A percentile compares a stretch with the other conserved stretches of the same genome.
phyloP scores from a whole-genome alignment of 1,140 invertebrate species.

The Tribolium castaneum region DNA sequence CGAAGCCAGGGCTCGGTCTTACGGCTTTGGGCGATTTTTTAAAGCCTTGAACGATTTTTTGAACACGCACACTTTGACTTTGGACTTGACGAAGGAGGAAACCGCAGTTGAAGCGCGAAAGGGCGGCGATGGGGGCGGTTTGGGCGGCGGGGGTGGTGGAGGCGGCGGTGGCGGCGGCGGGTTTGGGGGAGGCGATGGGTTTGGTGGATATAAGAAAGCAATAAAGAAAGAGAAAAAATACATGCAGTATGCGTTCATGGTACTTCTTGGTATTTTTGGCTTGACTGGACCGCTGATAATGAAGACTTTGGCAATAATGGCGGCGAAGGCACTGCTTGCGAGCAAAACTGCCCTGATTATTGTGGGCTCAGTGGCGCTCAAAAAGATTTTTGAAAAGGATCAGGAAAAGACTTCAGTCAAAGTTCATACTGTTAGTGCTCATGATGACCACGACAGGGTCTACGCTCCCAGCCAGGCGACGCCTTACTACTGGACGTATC shows the following conservation, averaged over 20 bases:
- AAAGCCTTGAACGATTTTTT: conserved; percentile 54
- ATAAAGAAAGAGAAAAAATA: conserved; percentile 57
- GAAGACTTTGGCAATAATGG: conserved; percentile 74
- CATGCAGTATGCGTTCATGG: conserved; percentile 65
- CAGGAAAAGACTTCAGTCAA: conserved; percentile 71
- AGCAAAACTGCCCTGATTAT: conserved; percentile 77
- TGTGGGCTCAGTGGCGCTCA: conserved; percentile 75
- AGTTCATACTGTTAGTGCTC: conserved; percentile 63
- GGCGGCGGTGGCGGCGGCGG: conserved; percentile 31
- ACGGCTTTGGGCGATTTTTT: conserved; percentile 48
- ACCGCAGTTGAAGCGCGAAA: conserved; percentile 23
- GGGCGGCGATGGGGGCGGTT: neutral
- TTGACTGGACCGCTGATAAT: conserved; percentile 69
- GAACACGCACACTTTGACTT: conserved; percentile 55
- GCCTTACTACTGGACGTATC: conserved; percentile 10
- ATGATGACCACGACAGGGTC: conserved; percentile 55
- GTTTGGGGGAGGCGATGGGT: conserved; percentile 34
- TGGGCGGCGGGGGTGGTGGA: conserved; percentile 3
- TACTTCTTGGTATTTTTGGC: conserved; percentile 71
- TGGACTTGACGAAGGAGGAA: conserved; percentile 52
- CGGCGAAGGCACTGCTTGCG: conserved; percentile 75
- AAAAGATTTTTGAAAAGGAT: conserved; percentile 75
- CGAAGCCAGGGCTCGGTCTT: conserved; percentile 38
- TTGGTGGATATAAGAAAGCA: conserved; percentile 49
- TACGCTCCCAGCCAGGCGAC: conserved; percentile 10